Base-by-base conservation (phyloP, 2,113 vertebrate genomes). In the Pituophis catenifer region DNA sequence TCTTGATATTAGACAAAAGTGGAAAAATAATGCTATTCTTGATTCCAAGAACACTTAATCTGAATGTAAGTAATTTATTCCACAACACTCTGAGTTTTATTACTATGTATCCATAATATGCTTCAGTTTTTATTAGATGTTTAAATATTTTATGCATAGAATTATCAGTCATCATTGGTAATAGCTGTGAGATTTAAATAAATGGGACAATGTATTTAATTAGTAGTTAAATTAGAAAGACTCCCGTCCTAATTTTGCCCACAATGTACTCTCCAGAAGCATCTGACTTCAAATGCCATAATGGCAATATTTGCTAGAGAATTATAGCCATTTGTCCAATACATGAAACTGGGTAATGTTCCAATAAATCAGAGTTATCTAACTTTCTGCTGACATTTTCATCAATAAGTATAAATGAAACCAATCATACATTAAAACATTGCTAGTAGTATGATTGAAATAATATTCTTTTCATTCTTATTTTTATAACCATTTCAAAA, bases 1-100 rank as follows among this genome's bases (percentile, higher is more conserved):
- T 98, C 97, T 92, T 96, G 89, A 97, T 96, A 96, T 96, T 94
- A 97, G 93, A 96, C 90, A 96, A 96, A 97, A 96, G 90, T 95
- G 96, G 95, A 94, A 98, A 97, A 97, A 52, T 94, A 96, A 97
- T 96, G 94, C 91, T 96, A 94, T 95, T 21, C 17, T 44, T 44
- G 94, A 96, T 97, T 97, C 96, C 96, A 97, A 38, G 97, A 97
- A 96, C 94, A 97, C 96, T 94, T 95, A 96, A 95, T 91, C 17
- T 93, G 94, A 89, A 96, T 91, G 95, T 96, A 98, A 98, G 94
- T 93, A 97, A 96, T 97, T 97, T 91, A 95, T 97, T 96, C 91
- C 95, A 97, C 96, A 93, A 91, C 95, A 96, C 96, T 96, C 95
- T 96, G 95, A 93, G 92, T 97, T 97, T 95, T 95, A 95, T 89